Percentiles rank a stretch among this genome's conserved stretches.
These are phyloP conservation scores for Colossoma macropomum DNA, from an alignment of 2,113 vertebrate species.

Conservation along the genomic window DNA sequence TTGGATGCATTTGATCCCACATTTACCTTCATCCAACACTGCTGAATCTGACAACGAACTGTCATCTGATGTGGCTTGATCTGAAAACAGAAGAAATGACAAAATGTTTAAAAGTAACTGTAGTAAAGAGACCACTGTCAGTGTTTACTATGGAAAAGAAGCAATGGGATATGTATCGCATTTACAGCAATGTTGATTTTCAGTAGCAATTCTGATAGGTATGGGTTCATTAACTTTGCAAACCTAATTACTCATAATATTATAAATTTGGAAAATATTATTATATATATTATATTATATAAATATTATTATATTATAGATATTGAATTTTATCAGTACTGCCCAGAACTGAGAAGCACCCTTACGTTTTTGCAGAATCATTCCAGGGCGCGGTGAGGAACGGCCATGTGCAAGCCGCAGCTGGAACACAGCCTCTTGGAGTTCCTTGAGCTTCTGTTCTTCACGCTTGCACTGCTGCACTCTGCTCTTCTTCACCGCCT, in stretches of 20 bases:
- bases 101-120: not conserved
- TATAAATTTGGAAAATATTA: too few relatives aligned
- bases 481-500: conserved; percentile 81
- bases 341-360: not conserved
- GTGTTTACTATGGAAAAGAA: not conserved
- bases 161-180: too few relatives aligned
- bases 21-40: conserved; percentile 82
- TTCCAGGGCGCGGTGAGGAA: conserved; percentile 71
- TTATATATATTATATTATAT: too few relatives aligned
- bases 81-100: conserved; percentile 64
- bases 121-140: not conserved
- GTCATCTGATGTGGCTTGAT: conserved; percentile 81
- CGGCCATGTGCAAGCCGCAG: conserved; percentile 68
- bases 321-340: not conserved
- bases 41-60: conserved; percentile 84
- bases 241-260: too few relatives aligned
- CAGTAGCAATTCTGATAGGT: too few relatives aligned
- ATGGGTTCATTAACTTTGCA: too few relatives aligned
- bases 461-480: conserved; percentile 77
- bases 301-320: too few relatives aligned
- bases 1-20: not conserved
- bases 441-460: conserved; percentile 84
- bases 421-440: conserved; percentile 81
- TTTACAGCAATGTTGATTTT: too few relatives aligned
- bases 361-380: conserved; percentile 66